These are phyloP conservation scores for Lithobates pipiens DNA, from an alignment of 2,797 vertebrate species.

Conservation along the genomic window DNA sequence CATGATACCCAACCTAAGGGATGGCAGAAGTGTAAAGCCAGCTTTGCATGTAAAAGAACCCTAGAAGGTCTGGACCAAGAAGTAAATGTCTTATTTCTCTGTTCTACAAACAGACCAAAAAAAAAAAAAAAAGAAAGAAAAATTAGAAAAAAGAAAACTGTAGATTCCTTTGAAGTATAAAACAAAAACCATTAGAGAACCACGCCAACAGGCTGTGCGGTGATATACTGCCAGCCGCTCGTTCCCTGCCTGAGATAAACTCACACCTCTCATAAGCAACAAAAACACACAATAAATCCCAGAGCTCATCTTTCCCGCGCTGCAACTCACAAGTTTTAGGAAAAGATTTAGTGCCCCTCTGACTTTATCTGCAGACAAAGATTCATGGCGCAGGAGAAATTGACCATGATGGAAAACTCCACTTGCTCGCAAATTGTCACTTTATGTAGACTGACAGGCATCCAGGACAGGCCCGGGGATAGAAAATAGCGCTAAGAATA, in stretches of 20 bases:
- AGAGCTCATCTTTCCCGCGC: conserved; percentile 40
- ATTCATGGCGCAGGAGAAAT: conserved; percentile 67
- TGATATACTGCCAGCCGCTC: conserved; percentile 6
- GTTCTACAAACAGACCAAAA: no score
- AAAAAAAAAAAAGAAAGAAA: no score
- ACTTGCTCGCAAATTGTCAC: conserved; percentile 61
- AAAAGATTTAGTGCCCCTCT: conserved; percentile 66
- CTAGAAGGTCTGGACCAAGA: no score
- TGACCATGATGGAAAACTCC: conserved; percentile 65
- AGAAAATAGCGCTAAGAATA: neutral
- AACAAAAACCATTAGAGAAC: neutral
- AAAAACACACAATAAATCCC: conserved; percentile 47
- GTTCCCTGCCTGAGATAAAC: conserved; percentile 15
- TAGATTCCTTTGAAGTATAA: neutral
- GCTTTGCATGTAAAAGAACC: no score
- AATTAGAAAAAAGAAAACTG: no score
- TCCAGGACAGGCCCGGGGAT: conserved; percentile 55
- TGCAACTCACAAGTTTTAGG: conserved; percentile 56
- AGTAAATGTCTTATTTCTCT: no score
- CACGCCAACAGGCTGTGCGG: neutral
- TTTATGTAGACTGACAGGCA: conserved; percentile 60
- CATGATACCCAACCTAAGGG: no score
- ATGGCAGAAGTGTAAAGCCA: no score
- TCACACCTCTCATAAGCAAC: conserved; percentile 36
- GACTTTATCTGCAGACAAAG: conserved; percentile 68